Conservation (phyloP, 2,797 vertebrate species). For the Urocyon cinereoargenteus region DNA sequence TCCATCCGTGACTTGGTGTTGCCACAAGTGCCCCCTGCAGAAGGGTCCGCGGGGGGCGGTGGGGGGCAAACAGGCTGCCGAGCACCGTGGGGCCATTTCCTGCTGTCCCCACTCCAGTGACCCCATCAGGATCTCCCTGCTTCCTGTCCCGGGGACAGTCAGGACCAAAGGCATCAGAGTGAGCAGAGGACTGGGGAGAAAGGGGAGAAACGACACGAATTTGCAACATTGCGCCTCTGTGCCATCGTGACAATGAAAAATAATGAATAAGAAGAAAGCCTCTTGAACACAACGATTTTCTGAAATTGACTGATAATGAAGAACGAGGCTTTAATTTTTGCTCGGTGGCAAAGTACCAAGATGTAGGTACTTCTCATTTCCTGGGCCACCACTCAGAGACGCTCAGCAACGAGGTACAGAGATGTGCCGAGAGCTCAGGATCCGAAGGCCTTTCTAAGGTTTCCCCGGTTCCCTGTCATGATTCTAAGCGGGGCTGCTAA, state of each 20-base stretch:
- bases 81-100: constrained; percentile 14
- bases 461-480: rapidly evolving
- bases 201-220: too few species aligned
- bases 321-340: background rate
- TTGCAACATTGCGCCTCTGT: background rate
- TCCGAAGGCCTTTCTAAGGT: rapidly evolving
- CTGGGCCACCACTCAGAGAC: too few species aligned
- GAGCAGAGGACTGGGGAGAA: rapidly evolving
- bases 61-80: background rate
- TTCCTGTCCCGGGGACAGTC: background rate
- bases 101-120: rapidly evolving
- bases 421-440: rapidly evolving
- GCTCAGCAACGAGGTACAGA: background rate
- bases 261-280: background rate
- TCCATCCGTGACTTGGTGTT: constrained; percentile 81
- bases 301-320: background rate
- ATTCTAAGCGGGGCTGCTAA: background rate
- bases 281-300: background rate
- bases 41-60: background rate
- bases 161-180: too few species aligned
- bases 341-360: background rate
- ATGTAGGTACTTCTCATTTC: background rate
- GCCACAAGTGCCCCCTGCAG: constrained; percentile 77
- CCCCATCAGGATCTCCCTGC: background rate
- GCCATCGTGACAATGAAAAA: background rate